Evolutionary conservation across 2,113 vertebrate genomes (phyloP).

Genomic region (Eleginops maclovinus): DNA sequence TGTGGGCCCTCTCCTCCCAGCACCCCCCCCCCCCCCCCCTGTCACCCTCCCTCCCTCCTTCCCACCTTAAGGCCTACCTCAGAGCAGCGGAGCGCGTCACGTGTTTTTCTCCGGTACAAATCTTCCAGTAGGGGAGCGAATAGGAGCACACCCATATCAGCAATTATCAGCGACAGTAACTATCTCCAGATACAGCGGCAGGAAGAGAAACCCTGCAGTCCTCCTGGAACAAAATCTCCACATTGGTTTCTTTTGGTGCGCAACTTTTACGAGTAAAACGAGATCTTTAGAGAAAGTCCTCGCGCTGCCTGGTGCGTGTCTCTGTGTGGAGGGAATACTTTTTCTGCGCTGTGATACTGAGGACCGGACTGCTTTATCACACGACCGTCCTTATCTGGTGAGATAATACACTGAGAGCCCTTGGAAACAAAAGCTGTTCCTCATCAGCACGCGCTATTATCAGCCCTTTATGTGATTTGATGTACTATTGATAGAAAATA

Average conservation of each 20-base stretch:
- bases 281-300: conserved; percentile 21
- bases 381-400: conserved; percentile 83
- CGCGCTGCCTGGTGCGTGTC: neutral
- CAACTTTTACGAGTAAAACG: conserved; percentile 49
- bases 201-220: conserved; percentile 12
- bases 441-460: conserved; percentile 64
- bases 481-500: conserved; percentile 72
- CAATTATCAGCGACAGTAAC: conserved; percentile 77
- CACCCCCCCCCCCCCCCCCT: conserved; percentile 9
- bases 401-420: conserved; percentile 81
- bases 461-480: conserved; percentile 75
- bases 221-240: conserved; percentile 9
- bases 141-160: conserved; percentile 80
- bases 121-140: conserved; percentile 71
- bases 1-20: conserved; percentile 6
- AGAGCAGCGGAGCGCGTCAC: conserved; percentile 77
- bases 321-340: conserved; percentile 19
- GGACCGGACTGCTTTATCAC: conserved; percentile 76
- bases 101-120: conserved; percentile 83
- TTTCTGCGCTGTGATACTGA: conserved; percentile 20
- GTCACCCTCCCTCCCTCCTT: neutral
- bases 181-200: conserved; percentile 63
- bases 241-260: neutral
- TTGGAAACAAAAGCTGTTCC: conserved; percentile 66
- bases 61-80: conserved; percentile 73